Percentiles rank a stretch among this genome's conserved stretches.
These are phyloP conservation scores for Jaculus jaculus DNA, from an alignment of 2,113 vertebrate genomes.

Conservation along the genomic window DNA sequence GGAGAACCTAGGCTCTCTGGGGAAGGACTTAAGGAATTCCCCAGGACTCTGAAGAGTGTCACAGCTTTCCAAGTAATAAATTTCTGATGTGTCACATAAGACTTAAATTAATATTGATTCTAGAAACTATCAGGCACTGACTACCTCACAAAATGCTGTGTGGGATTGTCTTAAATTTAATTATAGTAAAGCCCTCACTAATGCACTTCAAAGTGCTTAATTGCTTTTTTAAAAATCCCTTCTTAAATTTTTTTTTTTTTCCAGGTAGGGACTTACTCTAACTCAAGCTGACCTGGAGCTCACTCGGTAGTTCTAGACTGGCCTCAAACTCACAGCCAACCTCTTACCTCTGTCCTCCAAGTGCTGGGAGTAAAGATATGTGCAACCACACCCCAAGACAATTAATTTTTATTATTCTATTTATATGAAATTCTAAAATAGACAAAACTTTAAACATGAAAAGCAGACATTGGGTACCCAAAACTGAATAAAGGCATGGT, in stretches of 20 bases:
- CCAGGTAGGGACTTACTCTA: no score
- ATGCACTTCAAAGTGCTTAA: conserved; percentile 43
- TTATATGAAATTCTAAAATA: no score
- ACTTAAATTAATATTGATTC: neutral
- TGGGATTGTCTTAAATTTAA: conserved; percentile 30
- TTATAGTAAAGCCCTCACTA: conserved; percentile 16
- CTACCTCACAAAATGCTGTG: neutral
- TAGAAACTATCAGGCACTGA: neutral
- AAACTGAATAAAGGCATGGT: no score
- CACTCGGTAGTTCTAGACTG: no score
- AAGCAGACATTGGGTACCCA: no score
- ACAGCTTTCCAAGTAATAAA: conserved; percentile 30
- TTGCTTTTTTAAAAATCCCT: neutral
- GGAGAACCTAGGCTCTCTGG: neutral
- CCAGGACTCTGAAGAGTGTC: neutral
- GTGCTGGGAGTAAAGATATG: no score
- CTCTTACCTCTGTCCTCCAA: no score
- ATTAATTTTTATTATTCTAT: no score
- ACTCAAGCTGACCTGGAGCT: no score
- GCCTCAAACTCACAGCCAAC: no score
- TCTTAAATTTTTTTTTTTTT: neutral
- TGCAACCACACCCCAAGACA: no score
- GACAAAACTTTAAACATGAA: no score
- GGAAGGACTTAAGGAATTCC: neutral
- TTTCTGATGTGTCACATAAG: neutral